Conservation (phyloP, 1,140 invertebrate species). For the Lanistes nyassanus region DNA sequence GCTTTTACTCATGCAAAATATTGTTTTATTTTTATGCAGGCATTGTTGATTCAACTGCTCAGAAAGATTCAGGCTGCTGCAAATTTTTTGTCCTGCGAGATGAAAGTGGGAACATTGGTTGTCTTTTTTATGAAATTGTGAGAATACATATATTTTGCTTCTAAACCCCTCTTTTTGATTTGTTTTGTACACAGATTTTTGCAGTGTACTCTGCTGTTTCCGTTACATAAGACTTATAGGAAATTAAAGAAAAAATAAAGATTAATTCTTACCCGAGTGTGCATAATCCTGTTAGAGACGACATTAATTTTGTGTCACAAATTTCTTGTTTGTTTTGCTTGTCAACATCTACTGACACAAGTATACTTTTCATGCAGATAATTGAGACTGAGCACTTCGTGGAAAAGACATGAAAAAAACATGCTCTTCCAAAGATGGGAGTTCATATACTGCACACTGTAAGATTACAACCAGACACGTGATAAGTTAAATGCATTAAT, state of each 20-base stretch:
- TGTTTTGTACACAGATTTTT: neutral
- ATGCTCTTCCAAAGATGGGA: neutral
- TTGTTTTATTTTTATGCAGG: neutral
- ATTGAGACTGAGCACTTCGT: too few relatives aligned
- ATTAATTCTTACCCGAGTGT: too few relatives aligned
- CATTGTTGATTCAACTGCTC: neutral
- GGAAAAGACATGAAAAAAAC: neutral
- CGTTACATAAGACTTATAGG: neutral
- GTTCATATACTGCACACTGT: too few relatives aligned
- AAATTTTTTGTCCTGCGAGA: conserved; percentile 4
- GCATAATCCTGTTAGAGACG: too few relatives aligned
- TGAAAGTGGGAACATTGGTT: conserved; percentile 3
- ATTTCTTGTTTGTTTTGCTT: neutral
- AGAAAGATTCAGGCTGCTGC: neutral
- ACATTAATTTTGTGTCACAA: neutral
- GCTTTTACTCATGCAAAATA: neutral
- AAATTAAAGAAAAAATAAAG: too few relatives aligned
- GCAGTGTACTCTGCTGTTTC: neutral
- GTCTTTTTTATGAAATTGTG: conserved; percentile 14
- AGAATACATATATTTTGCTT: neutral
- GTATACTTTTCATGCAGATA: too few relatives aligned
- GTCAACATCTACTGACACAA: too few relatives aligned
- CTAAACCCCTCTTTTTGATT: neutral
- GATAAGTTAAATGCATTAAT: neutral
- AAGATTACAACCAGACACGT: neutral